A percentile compares a stretch with the other conserved stretches of the same genome.
Evolutionary conservation across 2,113 vertebrate species (phyloP).

Genomic region (Tichodroma muraria): DNA sequence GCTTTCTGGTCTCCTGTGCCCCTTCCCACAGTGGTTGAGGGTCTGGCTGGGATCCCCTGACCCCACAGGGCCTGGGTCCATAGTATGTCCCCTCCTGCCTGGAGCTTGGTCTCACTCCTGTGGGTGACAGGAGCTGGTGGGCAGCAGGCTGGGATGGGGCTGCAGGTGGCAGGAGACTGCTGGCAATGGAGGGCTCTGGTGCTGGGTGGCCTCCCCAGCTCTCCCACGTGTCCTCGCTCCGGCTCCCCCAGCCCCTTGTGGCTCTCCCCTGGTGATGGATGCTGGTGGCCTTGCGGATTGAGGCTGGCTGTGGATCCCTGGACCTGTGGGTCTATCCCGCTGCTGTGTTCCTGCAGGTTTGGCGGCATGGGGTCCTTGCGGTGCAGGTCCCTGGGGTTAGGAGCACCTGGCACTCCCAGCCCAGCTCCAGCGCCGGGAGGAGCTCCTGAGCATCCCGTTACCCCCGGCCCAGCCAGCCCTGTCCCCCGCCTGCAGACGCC

Average conservation of each 20-base stretch:
- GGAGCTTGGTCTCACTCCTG: not conserved
- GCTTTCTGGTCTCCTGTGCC: not conserved
- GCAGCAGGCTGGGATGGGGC: not conserved
- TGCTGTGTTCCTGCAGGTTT: not conserved
- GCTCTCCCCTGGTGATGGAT: fast-evolving
- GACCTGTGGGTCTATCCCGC: fast-evolving
- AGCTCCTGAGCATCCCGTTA: fast-evolving
- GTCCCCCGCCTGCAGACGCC: fast-evolving
- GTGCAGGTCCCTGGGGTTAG: not conserved
- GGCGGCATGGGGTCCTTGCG: not conserved
- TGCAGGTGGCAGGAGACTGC: not conserved
- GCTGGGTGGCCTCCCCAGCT: not conserved
- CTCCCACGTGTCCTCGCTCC: not conserved
- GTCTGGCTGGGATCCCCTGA: not conserved
- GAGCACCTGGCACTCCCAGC: not conserved
- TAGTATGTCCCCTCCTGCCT: not conserved
- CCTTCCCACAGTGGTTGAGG: not conserved
- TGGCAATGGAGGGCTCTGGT: not conserved
- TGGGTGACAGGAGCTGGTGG: not conserved
- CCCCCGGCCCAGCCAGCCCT: not conserved
- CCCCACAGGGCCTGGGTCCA: not conserved
- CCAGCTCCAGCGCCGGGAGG: fast-evolving
- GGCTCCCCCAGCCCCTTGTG: not conserved
- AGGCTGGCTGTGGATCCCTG: not conserved
- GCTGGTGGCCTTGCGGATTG: fast-evolving